Base-by-base conservation (phyloP, 2,888 invertebrate genomes). In the Iselma pallidipennis region DNA sequence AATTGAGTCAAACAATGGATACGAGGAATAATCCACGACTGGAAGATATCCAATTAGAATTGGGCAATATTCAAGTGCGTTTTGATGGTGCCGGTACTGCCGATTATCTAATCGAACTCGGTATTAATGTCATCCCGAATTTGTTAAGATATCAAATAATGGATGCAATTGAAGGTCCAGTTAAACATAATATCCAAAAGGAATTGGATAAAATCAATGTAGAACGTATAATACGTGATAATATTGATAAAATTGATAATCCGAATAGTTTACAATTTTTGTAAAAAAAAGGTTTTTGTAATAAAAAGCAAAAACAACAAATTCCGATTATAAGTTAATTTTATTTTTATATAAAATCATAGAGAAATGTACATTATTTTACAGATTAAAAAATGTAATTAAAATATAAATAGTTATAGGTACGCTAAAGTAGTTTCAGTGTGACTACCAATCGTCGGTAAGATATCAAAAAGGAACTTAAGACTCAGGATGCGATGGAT, bases 81-180 rank as follows among this genome's bases (percentile, higher is more conserved):
- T 90, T 91, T 71, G 88, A 93, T 71, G 95, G 95, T 0, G 90
- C 94, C 0, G 94, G 95, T n/a, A 92, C 93, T 0, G 67, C 92
- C 14, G 95, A 96, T 81, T 95, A 94, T 75, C 76, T 90, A 0
- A 83, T 94, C 63, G 95, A 96, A 81, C 89, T 92, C 60, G 85
- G 85, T 4, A 86, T 94, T 0, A 96, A 95, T 78, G 84, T 95
- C 50, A 75, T 95, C 54, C 94, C 95, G 0, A 95, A 96, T 84
- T 82, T 94, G 49, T 82, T 96, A 63, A 86, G 95, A 57, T 92
- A 93, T 77, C 94, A 94, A 81, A 92, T 95, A 62, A 91, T 94
- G 88, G 91, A 93, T 74, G 92, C 92, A 0, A 78, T 94, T 37
- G 94, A 94, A 81, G 88, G 88, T 33, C 93, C 94, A 0, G 80